These are phyloP conservation scores for Bovichtus variegatus DNA, from an alignment of 2,797 vertebrate species.

Conservation along the genomic window DNA sequence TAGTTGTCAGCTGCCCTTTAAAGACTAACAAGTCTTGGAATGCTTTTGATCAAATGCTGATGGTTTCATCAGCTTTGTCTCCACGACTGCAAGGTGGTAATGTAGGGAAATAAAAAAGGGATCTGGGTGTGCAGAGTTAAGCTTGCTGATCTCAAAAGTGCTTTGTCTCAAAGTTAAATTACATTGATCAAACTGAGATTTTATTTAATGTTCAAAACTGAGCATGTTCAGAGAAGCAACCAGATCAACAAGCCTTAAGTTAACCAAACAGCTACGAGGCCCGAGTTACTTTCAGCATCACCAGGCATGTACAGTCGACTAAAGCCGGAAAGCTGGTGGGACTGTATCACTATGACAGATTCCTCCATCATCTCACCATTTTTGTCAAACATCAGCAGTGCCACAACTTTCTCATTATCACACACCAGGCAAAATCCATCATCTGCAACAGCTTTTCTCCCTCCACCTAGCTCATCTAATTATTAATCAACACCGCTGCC, in stretches of 20 bases:
- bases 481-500: slow-evolving; percentile 62
- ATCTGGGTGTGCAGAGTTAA: slow-evolving; percentile 5
- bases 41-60: slow-evolving; percentile 39
- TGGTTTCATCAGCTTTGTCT: slow-evolving; percentile 19
- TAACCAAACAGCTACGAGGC: slow-evolving; percentile 16
- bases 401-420: slow-evolving; percentile 52
- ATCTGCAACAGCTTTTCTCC: slow-evolving; percentile 50
- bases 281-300: slow-evolving; percentile 15
- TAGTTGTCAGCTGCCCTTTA: slow-evolving; percentile 13
- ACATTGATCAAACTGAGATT: slow-evolving; percentile 22
- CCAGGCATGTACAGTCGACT: slow-evolving; percentile 3
- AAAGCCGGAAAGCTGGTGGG: slow-evolving; percentile 10
- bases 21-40: slow-evolving; percentile 6
- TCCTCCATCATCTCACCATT: slow-evolving; percentile 42
- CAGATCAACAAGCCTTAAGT: slow-evolving; percentile 28
- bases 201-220: slow-evolving; percentile 30
- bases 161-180: slow-evolving; percentile 20
- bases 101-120: no score
- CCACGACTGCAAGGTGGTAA: not conserved
- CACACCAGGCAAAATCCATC: slow-evolving; percentile 49
- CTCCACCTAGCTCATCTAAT: slow-evolving; percentile 54
- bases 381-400: slow-evolving; percentile 40
- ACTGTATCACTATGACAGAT: slow-evolving; percentile 19
- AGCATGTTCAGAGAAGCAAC: slow-evolving; percentile 6
- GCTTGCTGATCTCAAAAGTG: slow-evolving; percentile 9